These are phyloP conservation scores for Achatina immaculata DNA, from an alignment of 1,140 invertebrate species.

Conservation along the genomic window DNA sequence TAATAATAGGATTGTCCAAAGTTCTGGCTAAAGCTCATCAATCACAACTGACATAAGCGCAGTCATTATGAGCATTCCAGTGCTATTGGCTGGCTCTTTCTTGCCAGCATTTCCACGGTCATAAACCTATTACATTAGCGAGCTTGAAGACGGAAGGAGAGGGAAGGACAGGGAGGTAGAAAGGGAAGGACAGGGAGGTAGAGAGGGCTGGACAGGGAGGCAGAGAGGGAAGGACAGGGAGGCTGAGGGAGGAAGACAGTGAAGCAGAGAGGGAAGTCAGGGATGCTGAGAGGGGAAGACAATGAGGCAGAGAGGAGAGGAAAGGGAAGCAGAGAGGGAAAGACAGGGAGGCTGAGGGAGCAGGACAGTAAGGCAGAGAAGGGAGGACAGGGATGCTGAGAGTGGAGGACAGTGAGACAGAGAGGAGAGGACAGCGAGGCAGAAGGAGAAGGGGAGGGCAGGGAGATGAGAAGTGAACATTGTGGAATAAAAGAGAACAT, in stretches of 20 bases:
- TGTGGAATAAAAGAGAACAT: neutral
- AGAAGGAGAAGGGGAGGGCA: neutral
- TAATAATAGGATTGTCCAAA: slow-evolving; percentile 13
- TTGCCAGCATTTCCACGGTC: neutral
- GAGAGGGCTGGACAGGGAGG: neutral
- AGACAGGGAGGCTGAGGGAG: neutral
- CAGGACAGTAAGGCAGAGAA: neutral
- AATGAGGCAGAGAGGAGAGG: neutral
- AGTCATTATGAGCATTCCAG: neutral
- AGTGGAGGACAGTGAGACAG: neutral
- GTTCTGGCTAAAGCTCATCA: neutral
- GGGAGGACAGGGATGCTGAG: neutral
- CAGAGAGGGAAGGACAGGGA: neutral
- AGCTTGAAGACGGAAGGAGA: neutral
- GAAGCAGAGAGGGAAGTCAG: neutral
- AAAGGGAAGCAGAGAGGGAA: neutral
- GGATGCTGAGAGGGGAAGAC: neutral
- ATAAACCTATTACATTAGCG: neutral
- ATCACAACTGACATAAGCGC: slow-evolving; percentile 1
- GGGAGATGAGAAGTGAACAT: neutral
- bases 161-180: neutral
- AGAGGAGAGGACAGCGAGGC: neutral
- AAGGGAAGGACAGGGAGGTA: neutral
- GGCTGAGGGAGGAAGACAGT: neutral
- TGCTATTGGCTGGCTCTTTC: neutral